These are phyloP conservation scores for Tipula vernalis DNA, from an alignment of 2,888 invertebrate species.

Conservation along the genomic window DNA sequence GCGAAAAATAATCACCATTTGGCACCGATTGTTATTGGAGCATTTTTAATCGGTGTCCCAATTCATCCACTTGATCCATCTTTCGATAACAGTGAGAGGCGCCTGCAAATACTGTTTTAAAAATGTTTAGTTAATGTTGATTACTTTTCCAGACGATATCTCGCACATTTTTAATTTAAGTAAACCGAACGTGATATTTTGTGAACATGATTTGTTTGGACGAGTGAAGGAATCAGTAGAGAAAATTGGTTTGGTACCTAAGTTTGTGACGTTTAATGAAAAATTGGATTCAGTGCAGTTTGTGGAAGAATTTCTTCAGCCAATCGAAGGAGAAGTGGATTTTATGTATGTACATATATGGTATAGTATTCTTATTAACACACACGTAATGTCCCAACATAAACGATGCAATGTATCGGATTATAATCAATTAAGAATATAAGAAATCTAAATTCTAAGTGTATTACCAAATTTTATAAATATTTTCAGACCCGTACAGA, in stretches of 20 bases:
- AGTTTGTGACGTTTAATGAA: slow-evolving; percentile 5
- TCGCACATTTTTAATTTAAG: not conserved
- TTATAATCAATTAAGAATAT: no score
- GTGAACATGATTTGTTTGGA: not conserved
- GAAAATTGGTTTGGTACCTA: not conserved
- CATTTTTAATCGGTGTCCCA: slow-evolving; percentile 25
- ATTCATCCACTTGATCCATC: slow-evolving; percentile 25
- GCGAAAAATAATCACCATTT: slow-evolving; percentile 24
- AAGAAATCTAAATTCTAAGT: no score
- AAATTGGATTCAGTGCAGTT: not conserved
- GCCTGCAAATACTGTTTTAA: no score
- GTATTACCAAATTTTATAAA: no score
- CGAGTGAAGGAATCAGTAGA: not conserved
- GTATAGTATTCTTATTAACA: no score
- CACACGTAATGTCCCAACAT: no score
- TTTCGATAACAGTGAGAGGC: slow-evolving; percentile 18
- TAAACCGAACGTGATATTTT: not conserved
- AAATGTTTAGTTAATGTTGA: not conserved
- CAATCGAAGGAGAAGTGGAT: not conserved
- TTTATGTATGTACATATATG: not conserved
- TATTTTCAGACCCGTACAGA: not conserved
- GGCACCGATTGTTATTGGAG: slow-evolving; percentile 22
- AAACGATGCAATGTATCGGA: no score
- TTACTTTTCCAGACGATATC: not conserved
- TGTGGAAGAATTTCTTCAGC: not conserved